These are phyloP conservation scores for Excalfactoria chinensis DNA, from an alignment of 2,113 vertebrate genomes.

Conservation along the genomic window DNA sequence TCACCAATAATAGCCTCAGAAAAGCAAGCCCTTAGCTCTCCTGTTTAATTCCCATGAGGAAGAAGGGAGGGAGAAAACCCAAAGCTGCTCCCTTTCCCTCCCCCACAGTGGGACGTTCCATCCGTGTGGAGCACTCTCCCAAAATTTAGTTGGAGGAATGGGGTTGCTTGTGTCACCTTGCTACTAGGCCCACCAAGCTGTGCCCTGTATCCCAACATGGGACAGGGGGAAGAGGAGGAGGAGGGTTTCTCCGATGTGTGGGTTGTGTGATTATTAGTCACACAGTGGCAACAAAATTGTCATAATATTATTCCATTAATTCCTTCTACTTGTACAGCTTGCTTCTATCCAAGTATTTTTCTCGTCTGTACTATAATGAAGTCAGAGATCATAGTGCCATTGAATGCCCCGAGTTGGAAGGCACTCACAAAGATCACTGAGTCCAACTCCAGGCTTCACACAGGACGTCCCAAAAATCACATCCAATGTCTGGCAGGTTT, in stretches of 20 bases:
- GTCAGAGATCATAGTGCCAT: not conserved
- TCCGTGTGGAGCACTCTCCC: not conserved
- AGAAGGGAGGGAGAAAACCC: not conserved
- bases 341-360: not conserved
- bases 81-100: not conserved
- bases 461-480: not conserved
- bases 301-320: not conserved
- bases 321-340: not conserved
- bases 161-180: not conserved
- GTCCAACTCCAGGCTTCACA: not conserved
- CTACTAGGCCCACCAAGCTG: not conserved
- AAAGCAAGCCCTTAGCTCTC: conserved; percentile 50
- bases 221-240: not conserved
- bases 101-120: not conserved
- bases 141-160: not conserved
- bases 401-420: not conserved
- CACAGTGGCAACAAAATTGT: not conserved
- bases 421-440: not conserved
- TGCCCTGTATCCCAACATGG: not conserved
- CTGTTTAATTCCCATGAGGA: conserved; percentile 39
- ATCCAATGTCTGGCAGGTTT: not conserved
- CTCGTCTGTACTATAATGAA: not conserved
- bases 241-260: not conserved
- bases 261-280: not conserved
- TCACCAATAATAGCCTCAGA: conserved; percentile 59